Percentiles rank a stretch among this genome's conserved stretches.
Conservation (phyloP, 2,888 invertebrate species). For the Penaeus monodon region DNA sequence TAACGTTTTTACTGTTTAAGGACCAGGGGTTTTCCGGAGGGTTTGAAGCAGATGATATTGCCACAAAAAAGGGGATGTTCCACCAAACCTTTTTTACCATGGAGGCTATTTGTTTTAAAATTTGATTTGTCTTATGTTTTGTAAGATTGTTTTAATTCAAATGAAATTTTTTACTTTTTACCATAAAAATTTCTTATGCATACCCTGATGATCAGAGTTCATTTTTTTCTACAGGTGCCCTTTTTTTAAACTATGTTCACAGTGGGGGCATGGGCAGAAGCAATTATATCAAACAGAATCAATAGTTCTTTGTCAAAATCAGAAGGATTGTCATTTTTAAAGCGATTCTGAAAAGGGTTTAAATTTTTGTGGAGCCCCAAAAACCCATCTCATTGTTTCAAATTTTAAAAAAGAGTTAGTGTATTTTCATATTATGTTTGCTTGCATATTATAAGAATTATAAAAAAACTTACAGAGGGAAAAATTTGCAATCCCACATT, state of each 20-base stretch:
- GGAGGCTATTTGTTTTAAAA: slow-evolving; percentile 24
- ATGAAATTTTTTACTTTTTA: neutral
- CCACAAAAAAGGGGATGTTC: slow-evolving; percentile 16
- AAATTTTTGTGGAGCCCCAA: neutral
- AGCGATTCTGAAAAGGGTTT: slow-evolving; percentile 21
- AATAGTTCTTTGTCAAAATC: slow-evolving; percentile 51
- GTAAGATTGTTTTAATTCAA: neutral
- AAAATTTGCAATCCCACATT: too few relatives aligned
- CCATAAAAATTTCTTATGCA: too few relatives aligned
- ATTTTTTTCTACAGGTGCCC: slow-evolving; percentile 40
- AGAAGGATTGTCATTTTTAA: slow-evolving; percentile 35
- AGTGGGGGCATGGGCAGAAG: slow-evolving; percentile 60
- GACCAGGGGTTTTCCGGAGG: slow-evolving; percentile 49
- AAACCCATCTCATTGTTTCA: slow-evolving; percentile 36
- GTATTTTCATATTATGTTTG: neutral
- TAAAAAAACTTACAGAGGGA: too few relatives aligned
- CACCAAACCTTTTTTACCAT: slow-evolving; percentile 59
- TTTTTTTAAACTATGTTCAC: slow-evolving; percentile 45
- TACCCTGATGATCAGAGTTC: neutral
- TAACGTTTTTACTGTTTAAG: slow-evolving; percentile 51
- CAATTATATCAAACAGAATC: slow-evolving; percentile 38
- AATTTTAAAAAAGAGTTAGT: slow-evolving; percentile 53
- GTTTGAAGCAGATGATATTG: slow-evolving; percentile 37
- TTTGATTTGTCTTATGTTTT: neutral
- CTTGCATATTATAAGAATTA: neutral